Evolutionary conservation across 2,797 vertebrate genomes (phyloP).

Genomic region (Monodelphis domestica): DNA sequence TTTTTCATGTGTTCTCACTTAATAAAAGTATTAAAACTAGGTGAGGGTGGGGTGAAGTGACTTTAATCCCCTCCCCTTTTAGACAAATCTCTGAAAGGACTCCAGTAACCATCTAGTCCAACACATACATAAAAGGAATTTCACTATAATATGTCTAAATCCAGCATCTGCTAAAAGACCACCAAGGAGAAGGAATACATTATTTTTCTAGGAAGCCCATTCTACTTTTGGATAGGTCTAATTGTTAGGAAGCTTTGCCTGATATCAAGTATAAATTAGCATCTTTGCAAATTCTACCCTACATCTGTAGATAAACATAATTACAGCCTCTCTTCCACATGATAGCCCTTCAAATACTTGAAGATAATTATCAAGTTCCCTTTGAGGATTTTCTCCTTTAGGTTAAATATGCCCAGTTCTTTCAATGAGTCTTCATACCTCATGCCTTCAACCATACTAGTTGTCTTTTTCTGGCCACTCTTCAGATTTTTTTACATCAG

Average conservation of each 20-base stretch:
- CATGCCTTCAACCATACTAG: neutral
- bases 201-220: neutral
- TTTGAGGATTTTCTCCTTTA: neutral
- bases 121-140: neutral
- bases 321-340: too few species aligned
- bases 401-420: neutral
- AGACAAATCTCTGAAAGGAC: neutral
- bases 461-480: neutral
- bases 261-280: too few species aligned
- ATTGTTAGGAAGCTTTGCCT: too few species aligned
- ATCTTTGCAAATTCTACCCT: too few species aligned
- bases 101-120: neutral
- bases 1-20: neutral
- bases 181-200: neutral
- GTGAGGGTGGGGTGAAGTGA: too few species aligned
- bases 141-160: neutral
- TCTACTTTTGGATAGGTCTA: too few species aligned
- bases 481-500: neutral
- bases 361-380: too few species aligned
- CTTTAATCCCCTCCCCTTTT: neutral
- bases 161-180: neutral
- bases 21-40: neutral
- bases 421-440: neutral
- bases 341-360: too few species aligned
- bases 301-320: too few species aligned